phyloP scores from a whole-genome alignment of 1,140 invertebrate species.

The Danaus plexippus region DNA sequence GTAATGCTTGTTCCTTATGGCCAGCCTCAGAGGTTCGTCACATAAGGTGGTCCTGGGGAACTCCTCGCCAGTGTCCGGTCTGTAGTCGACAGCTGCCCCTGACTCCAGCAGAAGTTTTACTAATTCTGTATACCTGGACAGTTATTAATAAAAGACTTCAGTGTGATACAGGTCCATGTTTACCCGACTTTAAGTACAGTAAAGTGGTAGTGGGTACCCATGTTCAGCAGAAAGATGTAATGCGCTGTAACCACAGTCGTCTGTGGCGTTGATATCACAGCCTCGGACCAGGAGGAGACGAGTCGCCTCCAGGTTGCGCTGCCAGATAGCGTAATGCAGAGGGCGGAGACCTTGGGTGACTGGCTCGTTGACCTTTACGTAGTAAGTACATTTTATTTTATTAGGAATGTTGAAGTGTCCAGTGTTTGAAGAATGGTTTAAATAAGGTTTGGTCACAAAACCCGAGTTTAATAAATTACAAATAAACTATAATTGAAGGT shows the following conservation, averaged over 20 bases:
- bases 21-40: conserved; percentile 86
- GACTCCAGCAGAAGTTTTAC: conserved; percentile 83
- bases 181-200: too few species aligned
- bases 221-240: conserved; percentile 90
- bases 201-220: conserved; percentile 69
- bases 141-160: background rate
- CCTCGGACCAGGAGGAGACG: conserved; percentile 82
- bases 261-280: conserved; percentile 86
- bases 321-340: conserved; percentile 94
- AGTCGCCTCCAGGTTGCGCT: conserved; percentile 85
- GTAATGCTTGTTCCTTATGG: conserved; percentile 89
- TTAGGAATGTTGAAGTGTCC: too few species aligned
- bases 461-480: too few species aligned
- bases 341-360: conserved; percentile 87
- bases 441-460: too few species aligned
- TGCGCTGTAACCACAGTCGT: conserved; percentile 92
- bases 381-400: too few species aligned
- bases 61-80: conserved; percentile 77
- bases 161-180: background rate
- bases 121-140: conserved; percentile 77
- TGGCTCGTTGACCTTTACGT: conserved; percentile 76
- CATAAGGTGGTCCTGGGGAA: conserved; percentile 81
- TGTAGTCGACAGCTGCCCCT: conserved; percentile 86
- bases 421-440: too few species aligned
- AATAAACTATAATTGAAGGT: too few species aligned